Base-by-base conservation (phyloP, 2,113 vertebrate species). In the Pardalotus punctatus region DNA sequence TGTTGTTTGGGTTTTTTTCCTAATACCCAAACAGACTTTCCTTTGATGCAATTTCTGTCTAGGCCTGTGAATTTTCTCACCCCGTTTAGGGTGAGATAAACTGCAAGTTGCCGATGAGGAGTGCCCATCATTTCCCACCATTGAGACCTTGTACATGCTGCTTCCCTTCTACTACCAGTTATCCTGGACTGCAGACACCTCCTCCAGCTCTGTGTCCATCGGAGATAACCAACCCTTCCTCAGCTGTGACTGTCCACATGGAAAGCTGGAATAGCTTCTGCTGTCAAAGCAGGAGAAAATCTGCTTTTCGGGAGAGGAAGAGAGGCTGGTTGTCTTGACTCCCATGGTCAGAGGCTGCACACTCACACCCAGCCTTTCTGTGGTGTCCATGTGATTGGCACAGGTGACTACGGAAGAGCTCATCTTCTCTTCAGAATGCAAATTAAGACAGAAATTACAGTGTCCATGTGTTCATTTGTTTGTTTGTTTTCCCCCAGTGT, bases 261-360 rank as follows among this genome's bases (percentile, higher is more conserved):
- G 58, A 72, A 86, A 83, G 19, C 54, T 86, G 24, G 48, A 58
- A 73, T 5, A n/a, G 18, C 24, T 60, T 36, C 82, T 79, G 29
- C 23, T 1, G 2, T 24, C 29, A n/a, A 86, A 78, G 33, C 27
- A 36, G 48, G 53, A 70, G 23, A 33, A 87, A 35, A 54, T 6
- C 25, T 6, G 1, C 20, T 51, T 72, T 65, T 51, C 72, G 17
- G 17, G 8, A 24, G n/a, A 90, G 24, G 11, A 71, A 40, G 54
- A 64, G 43, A 66, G 6, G 28, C 45, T 72, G 36, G 10, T 65
- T 82, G 54, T 27, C 76, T 90, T 90, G n/a, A 64, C 28, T 82
- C 38, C 61, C 0, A 0, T 35, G 23, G 33, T 81, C 11, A 24
- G 8, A 17, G 28, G 9, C 21, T 61, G 15, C 51, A n/a, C 14